A percentile compares a stretch with the other conserved stretches of the same genome.
phyloP scores from a whole-genome alignment of 1,140 invertebrate species.

The Platorchestia sp. region DNA sequence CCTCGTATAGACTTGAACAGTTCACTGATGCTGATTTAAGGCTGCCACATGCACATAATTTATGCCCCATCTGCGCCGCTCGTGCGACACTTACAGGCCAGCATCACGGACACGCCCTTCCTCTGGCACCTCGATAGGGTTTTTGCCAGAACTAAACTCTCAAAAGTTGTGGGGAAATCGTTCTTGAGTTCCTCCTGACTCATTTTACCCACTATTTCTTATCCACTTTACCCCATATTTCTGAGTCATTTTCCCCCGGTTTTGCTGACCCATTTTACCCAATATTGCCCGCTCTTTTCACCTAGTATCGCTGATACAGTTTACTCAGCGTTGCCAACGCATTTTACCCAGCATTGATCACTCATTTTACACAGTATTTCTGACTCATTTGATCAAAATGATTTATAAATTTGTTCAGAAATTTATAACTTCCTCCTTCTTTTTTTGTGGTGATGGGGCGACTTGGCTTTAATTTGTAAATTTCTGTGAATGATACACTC shows the following conservation, averaged over 20 bases:
- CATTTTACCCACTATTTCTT: not conserved
- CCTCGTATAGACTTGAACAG: slow-evolving; percentile 12
- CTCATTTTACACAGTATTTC: too few relatives aligned
- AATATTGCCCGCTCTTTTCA: too few relatives aligned
- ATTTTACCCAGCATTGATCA: too few relatives aligned
- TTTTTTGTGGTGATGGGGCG: too few relatives aligned
- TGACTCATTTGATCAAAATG: not conserved
- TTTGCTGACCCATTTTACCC: too few relatives aligned
- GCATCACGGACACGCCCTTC: not conserved
- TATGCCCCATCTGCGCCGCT: not conserved
- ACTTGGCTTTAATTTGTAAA: too few relatives aligned
- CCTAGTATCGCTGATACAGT: too few relatives aligned
- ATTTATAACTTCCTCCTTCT: too few relatives aligned
- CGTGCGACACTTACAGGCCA: not conserved
- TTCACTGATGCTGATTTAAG: slow-evolving; percentile 28
- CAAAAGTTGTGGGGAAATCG: not conserved
- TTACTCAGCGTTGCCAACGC: too few relatives aligned
- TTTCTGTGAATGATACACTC: too few relatives aligned
- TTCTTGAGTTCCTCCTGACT: not conserved
- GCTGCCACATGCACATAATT: not conserved
- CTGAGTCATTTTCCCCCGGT: too few relatives aligned
- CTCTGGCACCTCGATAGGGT: not conserved
- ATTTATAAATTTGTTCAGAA: too few relatives aligned
- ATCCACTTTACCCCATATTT: not conserved
- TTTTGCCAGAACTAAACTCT: not conserved